Conservation (phyloP, 2,797 vertebrate species). For the Anomalospiza imberbis region DNA sequence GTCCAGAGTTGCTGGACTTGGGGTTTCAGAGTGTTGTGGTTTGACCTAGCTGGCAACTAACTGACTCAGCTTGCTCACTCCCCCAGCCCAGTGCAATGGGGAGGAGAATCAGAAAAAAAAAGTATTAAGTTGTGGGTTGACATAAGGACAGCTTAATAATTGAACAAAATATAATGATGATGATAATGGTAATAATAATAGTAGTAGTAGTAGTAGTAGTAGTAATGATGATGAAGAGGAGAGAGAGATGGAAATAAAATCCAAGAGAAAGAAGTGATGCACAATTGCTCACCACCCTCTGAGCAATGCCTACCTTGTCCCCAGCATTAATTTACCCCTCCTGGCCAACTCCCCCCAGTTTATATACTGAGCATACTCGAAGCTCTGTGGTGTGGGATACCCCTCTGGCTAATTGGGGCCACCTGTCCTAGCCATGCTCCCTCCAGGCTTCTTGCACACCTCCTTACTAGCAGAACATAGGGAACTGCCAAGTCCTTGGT, state of each 20-base stretch:
- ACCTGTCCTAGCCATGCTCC: background rate
- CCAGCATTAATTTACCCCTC: background rate
- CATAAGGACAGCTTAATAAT: background rate
- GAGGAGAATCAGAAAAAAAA: background rate
- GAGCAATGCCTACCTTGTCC: rapidly evolving
- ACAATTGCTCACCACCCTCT: background rate
- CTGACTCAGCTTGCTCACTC: background rate
- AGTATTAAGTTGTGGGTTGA: background rate
- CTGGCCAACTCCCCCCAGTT: background rate
- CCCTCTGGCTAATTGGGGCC: background rate
- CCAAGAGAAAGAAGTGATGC: background rate
- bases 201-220: too few species aligned
- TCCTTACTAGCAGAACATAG: background rate
- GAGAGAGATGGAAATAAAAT: background rate
- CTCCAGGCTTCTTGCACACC: background rate
- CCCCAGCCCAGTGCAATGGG: background rate
- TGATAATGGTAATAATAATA: background rate
- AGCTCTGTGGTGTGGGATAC: background rate
- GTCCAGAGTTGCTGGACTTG: background rate
- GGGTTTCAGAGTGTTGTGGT: background rate
- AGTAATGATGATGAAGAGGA: background rate
- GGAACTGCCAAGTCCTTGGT: background rate
- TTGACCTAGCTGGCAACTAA: background rate
- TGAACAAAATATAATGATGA: background rate
- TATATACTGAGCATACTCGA: background rate